Percentiles rank a stretch among this genome's conserved stretches.
These are phyloP conservation scores for Megalops cyprinoides DNA, from an alignment of 2,797 vertebrate genomes.

Conservation along the genomic window DNA sequence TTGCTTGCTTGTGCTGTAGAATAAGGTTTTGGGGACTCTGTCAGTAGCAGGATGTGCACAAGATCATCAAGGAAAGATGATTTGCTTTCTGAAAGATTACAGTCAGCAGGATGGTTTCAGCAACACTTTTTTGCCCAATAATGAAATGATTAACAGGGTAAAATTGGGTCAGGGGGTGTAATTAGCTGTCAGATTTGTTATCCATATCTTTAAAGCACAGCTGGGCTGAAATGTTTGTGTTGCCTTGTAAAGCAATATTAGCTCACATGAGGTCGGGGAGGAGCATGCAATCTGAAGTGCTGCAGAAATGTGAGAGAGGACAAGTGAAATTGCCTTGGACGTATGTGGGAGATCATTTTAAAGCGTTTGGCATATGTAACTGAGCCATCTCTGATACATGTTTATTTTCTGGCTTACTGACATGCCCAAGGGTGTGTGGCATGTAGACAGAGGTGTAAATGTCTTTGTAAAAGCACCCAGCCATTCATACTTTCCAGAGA, in stretches of 20 bases:
- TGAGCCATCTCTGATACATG: neutral
- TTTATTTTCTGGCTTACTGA: neutral
- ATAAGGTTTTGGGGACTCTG: neutral
- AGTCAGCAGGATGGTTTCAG: too few species aligned
- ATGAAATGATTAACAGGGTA: too few species aligned
- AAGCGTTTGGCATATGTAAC: neutral
- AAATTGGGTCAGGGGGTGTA: neutral
- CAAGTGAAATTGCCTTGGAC: neutral
- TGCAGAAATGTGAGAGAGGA: neutral
- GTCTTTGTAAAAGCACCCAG: neutral
- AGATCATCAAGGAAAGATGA: neutral
- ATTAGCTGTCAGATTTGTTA: neutral
- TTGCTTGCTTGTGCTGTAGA: neutral
- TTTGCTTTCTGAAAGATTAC: neutral
- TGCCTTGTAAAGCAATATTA: neutral
- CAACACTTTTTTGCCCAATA: too few species aligned
- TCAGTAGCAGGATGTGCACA: neutral
- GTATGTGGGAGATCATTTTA: neutral
- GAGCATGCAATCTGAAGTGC: neutral
- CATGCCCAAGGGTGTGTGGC: neutral
- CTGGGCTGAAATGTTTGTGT: neutral
- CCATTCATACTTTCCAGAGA: neutral
- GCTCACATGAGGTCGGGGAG: neutral
- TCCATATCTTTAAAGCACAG: constrained; percentile 15
- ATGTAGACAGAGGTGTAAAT: neutral